These are phyloP conservation scores for Sitobion miscanthi DNA, from an alignment of 1,140 invertebrate genomes.

Conservation along the genomic window DNA sequence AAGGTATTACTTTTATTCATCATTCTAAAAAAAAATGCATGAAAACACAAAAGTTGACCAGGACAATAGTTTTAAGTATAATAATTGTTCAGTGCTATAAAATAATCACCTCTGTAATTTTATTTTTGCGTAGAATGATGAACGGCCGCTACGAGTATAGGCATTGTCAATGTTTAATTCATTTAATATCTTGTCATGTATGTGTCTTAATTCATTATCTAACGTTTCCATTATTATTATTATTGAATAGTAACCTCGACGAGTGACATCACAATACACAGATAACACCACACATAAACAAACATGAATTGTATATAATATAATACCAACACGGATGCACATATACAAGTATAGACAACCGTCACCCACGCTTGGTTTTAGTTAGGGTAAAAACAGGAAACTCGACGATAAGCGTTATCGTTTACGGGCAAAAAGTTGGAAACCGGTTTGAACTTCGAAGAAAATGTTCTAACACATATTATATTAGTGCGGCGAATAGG, in stretches of 20 bases:
- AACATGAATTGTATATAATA: neutral
- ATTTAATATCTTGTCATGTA: too few species aligned
- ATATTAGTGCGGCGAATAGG: neutral
- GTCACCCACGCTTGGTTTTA: neutral
- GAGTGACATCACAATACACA: neutral
- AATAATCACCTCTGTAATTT: neutral
- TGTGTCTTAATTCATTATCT: neutral
- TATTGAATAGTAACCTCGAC: conserved; percentile 28
- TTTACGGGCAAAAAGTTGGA: neutral
- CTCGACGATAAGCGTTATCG: neutral
- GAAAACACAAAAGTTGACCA: neutral
- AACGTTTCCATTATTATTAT: conserved; percentile 19
- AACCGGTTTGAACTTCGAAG: neutral
- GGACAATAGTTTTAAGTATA: neutral
- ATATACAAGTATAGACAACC: neutral
- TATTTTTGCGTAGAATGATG: neutral
- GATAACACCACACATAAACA: neutral
- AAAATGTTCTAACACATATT: neutral
- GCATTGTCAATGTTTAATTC: neutral
- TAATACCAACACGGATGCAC: neutral
- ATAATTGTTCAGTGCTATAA: neutral
- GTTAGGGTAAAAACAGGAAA: neutral
- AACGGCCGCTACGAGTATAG: neutral
- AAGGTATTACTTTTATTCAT: too few species aligned
- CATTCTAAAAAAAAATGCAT: too few species aligned